These are phyloP conservation scores for Nannoperca obscura DNA, from an alignment of 2,797 vertebrate genomes.

Conservation along the genomic window DNA sequence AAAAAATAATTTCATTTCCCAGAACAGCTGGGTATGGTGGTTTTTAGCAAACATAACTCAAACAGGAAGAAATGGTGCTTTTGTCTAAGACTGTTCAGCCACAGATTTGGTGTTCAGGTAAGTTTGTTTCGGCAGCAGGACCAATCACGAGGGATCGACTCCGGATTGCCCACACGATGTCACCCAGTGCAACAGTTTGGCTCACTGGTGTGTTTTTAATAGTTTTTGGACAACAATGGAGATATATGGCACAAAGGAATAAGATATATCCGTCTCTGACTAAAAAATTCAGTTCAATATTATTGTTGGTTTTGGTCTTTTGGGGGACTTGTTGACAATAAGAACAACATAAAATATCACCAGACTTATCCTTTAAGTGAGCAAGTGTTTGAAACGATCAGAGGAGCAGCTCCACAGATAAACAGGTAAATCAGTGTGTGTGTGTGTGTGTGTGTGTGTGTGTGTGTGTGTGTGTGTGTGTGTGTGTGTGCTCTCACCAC, in stretches of 20 bases:
- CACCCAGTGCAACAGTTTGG: background rate
- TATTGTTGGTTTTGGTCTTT: background rate
- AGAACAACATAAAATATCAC: background rate
- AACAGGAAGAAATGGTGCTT: background rate
- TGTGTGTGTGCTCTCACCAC: slow-evolving; percentile 84
- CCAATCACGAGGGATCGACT: background rate
- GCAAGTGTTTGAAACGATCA: background rate
- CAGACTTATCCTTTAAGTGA: background rate
- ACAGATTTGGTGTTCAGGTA: background rate
- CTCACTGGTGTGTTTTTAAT: background rate
- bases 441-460: background rate
- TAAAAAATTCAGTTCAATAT: background rate
- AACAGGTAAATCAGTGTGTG: background rate
- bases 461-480: slow-evolving; percentile 22
- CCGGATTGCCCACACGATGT: background rate
- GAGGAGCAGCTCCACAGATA: background rate
- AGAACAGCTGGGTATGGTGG: background rate
- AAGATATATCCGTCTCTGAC: background rate
- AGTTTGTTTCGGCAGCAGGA: background rate
- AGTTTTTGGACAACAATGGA: background rate
- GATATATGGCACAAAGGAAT: background rate
- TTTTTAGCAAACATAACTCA: background rate
- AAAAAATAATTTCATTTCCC: background rate
- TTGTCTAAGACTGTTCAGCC: background rate
- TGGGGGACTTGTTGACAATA: background rate